Base-by-base conservation (phyloP, 2,888 invertebrate genomes). In the Pyralis farinalis region DNA sequence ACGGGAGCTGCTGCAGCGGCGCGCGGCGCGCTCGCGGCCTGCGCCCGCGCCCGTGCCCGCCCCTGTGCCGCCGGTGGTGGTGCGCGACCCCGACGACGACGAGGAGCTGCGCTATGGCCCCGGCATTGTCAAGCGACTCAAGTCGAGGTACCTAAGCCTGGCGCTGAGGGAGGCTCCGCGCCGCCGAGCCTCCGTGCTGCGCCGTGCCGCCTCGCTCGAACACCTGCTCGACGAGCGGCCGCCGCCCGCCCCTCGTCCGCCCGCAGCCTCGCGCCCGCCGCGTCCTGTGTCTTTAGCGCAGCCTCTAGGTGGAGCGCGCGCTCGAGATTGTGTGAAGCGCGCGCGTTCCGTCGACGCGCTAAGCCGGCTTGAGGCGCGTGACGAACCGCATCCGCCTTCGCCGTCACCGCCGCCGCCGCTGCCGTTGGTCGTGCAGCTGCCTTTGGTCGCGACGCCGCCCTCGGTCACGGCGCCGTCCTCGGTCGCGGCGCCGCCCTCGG, bases 21-120 rank as follows among this genome's bases (percentile, higher is more conserved):
- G 94, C 45, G 91, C 91, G 51, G 91, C 91, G 53, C 76, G 80
- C 37, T 63, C 64, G 44, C 70, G 73, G 22, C 71, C 63, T 48
- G 52, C 62, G 52, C 55, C 55, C 49, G 62, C 56, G 27, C 49
- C 53, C 46, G 55, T 53, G 53, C 61, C 51, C 40, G 58, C 61
- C 29, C 60, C 63, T 43, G 55, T 67, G 46, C 64, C 64, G 31
- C n/a, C n/a, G n/a, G n/a, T n/a, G n/a, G n/a, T n/a, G n/a, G n/a
- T n/a, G n/a, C 16, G 72, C 75, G 12, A 70, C 73, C 38, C 75
- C 63, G 77, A 73, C 50, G 77, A 76, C 34, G 82, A 81, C 54
- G 96, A 96, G 78, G 97, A 97, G 72, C 87, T 97, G 43, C 94
- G 94, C 69, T 97, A 97, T 87, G 97, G 97, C 0, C 97, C 97